phyloP scores from a whole-genome alignment of 2,113 vertebrate species.

The Chauna torquata region DNA sequence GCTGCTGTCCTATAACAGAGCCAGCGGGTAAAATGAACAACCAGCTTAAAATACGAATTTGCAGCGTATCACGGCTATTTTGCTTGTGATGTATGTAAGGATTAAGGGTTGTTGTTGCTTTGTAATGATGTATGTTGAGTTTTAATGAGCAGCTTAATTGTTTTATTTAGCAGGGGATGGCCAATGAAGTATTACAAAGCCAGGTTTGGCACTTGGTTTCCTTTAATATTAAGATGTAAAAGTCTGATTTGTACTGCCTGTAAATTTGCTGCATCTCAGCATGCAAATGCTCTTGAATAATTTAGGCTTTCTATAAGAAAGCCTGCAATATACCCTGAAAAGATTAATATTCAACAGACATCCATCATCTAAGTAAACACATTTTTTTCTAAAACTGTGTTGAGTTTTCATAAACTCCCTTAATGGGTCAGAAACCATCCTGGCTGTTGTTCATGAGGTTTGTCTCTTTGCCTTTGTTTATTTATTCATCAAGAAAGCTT shows the following conservation, averaged over 20 bases:
- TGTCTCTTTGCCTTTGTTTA: neutral
- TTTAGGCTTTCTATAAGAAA: constrained; percentile 40
- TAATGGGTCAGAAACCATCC: constrained; percentile 8
- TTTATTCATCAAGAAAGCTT: neutral
- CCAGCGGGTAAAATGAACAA: neutral
- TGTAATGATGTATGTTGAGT: neutral
- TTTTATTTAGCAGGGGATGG: neutral
- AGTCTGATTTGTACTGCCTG: neutral
- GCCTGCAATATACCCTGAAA: neutral
- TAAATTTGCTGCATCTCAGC: constrained; percentile 8
- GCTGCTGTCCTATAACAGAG: neutral
- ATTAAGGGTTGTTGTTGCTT: neutral
- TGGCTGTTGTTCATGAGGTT: neutral
- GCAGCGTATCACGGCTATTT: neutral
- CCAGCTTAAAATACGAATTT: neutral
- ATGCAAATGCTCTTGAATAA: constrained; percentile 51
- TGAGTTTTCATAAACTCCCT: neutral
- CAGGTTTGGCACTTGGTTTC: neutral
- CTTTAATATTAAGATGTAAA: neutral
- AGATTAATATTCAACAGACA: constrained; percentile 48
- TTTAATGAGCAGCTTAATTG: constrained; percentile 7
- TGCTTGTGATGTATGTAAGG: fast-evolving
- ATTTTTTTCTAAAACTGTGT: neutral
- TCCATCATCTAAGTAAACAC: constrained; percentile 38
- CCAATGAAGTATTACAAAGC: neutral